A percentile compares a stretch with the other conserved stretches of the same genome.
Conservation (phyloP, 2,797 vertebrate genomes). For the Lagocephalus sceleratus region DNA sequence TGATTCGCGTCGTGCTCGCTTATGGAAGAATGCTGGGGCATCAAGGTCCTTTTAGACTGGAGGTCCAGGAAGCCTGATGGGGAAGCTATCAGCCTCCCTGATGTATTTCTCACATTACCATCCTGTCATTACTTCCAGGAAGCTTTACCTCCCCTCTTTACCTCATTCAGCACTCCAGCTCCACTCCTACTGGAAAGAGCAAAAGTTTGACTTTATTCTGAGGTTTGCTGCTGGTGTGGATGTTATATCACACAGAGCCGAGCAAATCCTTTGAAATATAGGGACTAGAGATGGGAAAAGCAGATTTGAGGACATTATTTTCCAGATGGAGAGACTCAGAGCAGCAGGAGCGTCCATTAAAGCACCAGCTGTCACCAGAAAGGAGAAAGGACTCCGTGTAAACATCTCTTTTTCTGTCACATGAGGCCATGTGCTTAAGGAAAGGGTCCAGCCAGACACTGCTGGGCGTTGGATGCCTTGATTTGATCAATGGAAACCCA, state of each 20-base stretch:
- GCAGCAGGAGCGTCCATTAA: conserved; percentile 43
- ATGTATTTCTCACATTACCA: conserved; percentile 64
- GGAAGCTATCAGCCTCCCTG: conserved; percentile 52
- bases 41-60: conserved; percentile 49
- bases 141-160: conserved; percentile 56
- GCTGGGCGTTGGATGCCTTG: conserved; percentile 34
- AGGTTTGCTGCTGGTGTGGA: neutral
- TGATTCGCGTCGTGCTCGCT: too few species aligned
- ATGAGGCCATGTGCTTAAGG: conserved; percentile 19
- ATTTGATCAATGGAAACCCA: conserved; percentile 51
- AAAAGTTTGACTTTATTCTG: conserved; percentile 3
- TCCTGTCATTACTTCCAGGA: conserved; percentile 67
- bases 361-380: conserved; percentile 47
- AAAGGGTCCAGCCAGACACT: conserved; percentile 22
- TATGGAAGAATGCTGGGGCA: conserved; percentile 26
- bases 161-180: conserved; percentile 45
- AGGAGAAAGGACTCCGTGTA: conserved; percentile 4
- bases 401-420: conserved; percentile 30
- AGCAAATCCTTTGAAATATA: neutral
- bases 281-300: conserved; percentile 5
- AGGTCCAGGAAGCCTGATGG: conserved; percentile 44
- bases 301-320: conserved; percentile 21
- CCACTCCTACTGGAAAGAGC: conserved; percentile 24
- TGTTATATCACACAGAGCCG: neutral
- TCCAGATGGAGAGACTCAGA: conserved; percentile 21